Conservation (phyloP, 2,888 invertebrate genomes). For the Baccha elongata region DNA sequence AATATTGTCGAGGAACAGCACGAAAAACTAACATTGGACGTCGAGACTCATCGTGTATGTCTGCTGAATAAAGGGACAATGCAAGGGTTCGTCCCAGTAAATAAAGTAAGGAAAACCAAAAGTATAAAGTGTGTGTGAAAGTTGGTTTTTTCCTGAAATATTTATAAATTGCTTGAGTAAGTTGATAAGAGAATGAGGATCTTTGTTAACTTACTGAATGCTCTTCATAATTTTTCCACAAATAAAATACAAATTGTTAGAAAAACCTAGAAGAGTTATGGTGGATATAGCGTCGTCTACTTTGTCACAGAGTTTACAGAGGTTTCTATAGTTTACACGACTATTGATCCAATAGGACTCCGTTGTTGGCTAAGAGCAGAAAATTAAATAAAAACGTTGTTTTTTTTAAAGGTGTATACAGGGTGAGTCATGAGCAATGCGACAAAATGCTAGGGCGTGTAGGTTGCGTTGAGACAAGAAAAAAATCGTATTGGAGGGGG, state of each 20-base stretch:
- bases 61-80: constrained; percentile 84
- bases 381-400: background rate
- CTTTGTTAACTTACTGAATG: constrained; percentile 79
- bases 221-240: constrained; percentile 84
- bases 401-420: no score
- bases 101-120: constrained; percentile 84
- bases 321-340: constrained; percentile 83
- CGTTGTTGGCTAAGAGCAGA: constrained; percentile 76
- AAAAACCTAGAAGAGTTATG: constrained; percentile 84
- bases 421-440: no score
- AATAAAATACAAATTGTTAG: constrained; percentile 85
- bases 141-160: constrained; percentile 80
- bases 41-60: constrained; percentile 84
- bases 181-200: background rate
- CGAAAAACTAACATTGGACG: constrained; percentile 81
- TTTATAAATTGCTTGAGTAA: background rate
- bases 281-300: constrained; percentile 83
- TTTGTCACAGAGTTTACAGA: constrained; percentile 83
- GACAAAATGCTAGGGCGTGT: no score
- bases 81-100: constrained; percentile 84
- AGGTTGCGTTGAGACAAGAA: no score
- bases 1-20: constrained; percentile 81
- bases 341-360: constrained; percentile 83
- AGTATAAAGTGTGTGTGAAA: constrained; percentile 83
- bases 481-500: no score